Percentiles rank a stretch among this genome's conserved stretches.
These are phyloP conservation scores for Cygnus atratus DNA, from an alignment of 2,113 vertebrate species.

Conservation along the genomic window DNA sequence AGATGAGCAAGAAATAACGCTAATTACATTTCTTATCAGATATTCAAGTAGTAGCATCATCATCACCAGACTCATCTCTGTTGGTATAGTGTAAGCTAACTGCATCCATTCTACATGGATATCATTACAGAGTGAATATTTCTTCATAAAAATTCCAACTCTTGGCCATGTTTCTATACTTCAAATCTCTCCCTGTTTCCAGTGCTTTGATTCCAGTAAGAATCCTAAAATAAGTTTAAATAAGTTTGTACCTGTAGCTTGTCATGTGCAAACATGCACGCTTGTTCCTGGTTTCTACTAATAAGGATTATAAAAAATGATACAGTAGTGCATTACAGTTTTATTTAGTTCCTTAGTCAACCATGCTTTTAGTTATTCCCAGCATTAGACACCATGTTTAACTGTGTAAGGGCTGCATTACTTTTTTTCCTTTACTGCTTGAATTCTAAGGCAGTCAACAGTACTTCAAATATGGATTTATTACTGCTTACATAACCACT, in stretches of 20 bases:
- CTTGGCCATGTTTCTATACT: background rate
- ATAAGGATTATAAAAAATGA: background rate
- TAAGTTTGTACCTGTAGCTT: background rate
- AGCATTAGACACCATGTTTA: background rate
- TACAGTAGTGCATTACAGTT: background rate
- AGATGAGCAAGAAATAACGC: background rate
- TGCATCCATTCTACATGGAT: background rate
- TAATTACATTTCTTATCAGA: background rate
- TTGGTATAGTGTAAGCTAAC: background rate
- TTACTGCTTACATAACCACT: background rate
- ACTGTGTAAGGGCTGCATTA: conserved; percentile 14
- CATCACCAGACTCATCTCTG: background rate
- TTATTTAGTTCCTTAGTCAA: conserved; percentile 45
- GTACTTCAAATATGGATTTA: conserved; percentile 47
- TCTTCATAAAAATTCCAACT: background rate
- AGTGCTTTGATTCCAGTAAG: background rate
- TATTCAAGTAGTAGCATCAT: background rate
- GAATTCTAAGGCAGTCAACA: conserved; percentile 52
- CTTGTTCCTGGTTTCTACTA: background rate
- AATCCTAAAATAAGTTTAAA: background rate
- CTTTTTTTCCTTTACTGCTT: conserved; percentile 46
- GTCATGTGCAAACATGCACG: background rate
- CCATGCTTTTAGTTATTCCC: background rate
- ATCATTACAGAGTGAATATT: background rate
- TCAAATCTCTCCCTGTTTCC: background rate